Evolutionary conservation across 2,113 vertebrate species (phyloP).

Genomic region (Rousettus leschenaultii): DNA sequence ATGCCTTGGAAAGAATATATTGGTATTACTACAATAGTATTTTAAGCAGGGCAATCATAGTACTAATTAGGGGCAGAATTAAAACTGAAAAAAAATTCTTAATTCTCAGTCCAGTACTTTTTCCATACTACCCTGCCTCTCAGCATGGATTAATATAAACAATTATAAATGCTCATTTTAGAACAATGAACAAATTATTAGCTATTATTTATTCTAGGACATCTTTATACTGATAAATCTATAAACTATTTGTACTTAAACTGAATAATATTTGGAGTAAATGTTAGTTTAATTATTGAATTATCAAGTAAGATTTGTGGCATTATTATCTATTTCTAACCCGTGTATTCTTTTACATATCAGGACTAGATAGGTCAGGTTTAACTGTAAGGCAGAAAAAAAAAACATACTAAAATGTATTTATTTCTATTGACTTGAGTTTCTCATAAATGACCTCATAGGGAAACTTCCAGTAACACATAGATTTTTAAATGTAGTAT

Average conservation of each 20-base stretch:
- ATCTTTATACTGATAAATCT: constrained; percentile 36
- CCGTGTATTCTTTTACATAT: constrained; percentile 13
- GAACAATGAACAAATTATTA: constrained; percentile 16
- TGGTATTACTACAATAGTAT: constrained; percentile 7
- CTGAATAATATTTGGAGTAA: constrained; percentile 31
- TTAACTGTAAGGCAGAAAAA: neutral
- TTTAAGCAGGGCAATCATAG: neutral
- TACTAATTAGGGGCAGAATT: constrained; percentile 5
- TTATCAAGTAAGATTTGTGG: constrained; percentile 14
- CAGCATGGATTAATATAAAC: neutral
- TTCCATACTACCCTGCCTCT: neutral
- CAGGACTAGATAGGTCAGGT: neutral
- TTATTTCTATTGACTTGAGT: constrained; percentile 30
- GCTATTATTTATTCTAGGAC: neutral
- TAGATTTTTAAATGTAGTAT: neutral
- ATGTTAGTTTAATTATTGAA: constrained; percentile 34
- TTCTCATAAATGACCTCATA: constrained; percentile 33
- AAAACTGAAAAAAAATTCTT: neutral
- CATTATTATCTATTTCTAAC: neutral
- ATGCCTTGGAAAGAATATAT: neutral
- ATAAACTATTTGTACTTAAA: constrained; percentile 26
- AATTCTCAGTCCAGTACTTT: neutral
- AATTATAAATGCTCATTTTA: constrained; percentile 7
- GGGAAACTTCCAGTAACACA: neutral
- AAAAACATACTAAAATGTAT: neutral